Conservation (phyloP, 1,140 invertebrate genomes). For the Drosophila novamexicana region DNA sequence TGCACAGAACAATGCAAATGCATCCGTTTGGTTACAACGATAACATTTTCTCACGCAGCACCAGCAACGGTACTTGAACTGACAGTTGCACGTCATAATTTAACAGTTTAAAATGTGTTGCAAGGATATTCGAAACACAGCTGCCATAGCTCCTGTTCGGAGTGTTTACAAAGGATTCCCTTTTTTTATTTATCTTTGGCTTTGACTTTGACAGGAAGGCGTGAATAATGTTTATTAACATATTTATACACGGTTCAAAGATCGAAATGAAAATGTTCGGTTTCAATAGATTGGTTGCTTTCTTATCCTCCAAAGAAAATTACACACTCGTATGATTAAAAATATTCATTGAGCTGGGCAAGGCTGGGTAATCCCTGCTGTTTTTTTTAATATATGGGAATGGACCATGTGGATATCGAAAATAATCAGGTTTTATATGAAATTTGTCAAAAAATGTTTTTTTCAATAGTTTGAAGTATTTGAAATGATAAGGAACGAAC, state of each 20-base stretch:
- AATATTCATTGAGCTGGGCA: no score
- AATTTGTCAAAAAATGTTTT: no score
- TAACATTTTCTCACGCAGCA: conserved; percentile 74
- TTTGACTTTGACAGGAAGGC: conserved; percentile 30
- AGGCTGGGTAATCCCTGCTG: no score
- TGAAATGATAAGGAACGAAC: no score
- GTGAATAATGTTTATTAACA: conserved; percentile 63
- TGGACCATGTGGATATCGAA: no score
- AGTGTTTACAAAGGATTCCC: conserved; percentile 59
- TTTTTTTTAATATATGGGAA: no score
- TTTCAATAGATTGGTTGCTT: conserved; percentile 58
- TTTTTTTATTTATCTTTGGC: conserved; percentile 36
- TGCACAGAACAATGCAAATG: conserved; percentile 32
- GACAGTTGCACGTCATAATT: conserved; percentile 81
- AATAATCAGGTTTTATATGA: no score
- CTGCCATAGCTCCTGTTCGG: conserved; percentile 37
- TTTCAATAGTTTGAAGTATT: no score
- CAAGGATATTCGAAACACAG: conserved; percentile 52
- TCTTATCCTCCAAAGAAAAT: no score
- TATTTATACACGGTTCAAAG: conserved; percentile 78
- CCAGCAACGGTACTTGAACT: conserved; percentile 61
- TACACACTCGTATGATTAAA: no score
- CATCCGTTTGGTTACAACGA: conserved; percentile 76
- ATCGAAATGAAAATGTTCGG: conserved; percentile 64
- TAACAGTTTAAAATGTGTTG: conserved; percentile 66